phyloP scores from a whole-genome alignment of 2,888 invertebrate species.

The Trachelus troglodyta region DNA sequence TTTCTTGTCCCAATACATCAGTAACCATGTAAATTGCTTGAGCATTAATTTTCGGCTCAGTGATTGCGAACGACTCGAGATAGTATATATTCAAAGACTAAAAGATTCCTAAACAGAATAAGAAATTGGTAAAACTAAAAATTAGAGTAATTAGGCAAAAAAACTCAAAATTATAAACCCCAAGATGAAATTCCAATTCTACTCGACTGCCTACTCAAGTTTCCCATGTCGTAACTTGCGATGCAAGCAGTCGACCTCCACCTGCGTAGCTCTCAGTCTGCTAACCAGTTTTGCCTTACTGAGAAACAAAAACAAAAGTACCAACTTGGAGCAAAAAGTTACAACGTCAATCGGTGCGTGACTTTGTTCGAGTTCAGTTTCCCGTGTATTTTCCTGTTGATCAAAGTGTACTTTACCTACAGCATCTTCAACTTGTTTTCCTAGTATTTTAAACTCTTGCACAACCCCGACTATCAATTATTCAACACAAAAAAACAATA shows the following conservation, averaged over 20 bases:
- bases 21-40: not conserved
- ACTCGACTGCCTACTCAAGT: not conserved
- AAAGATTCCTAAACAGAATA: not conserved
- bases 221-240: not conserved
- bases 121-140: not conserved
- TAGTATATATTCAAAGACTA: not conserved
- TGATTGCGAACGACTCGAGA: not conserved
- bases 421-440: not conserved
- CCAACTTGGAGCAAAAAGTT: not conserved
- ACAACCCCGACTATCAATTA: not conserved
- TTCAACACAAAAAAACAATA: not conserved
- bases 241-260: constrained; percentile 28
- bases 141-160: not conserved
- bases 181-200: not conserved
- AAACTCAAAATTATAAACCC: not conserved
- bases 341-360: not conserved
- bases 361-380: not conserved
- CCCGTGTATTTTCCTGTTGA: not conserved
- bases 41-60: not conserved
- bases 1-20: not conserved
- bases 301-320: constrained; percentile 22
- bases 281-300: constrained; percentile 25
- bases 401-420: not conserved
- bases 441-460: not conserved
- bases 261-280: constrained; percentile 12